A percentile compares a stretch with the other conserved stretches of the same genome.
These are phyloP conservation scores for Anaspis maculata DNA, from an alignment of 2,888 invertebrate species.

Conservation along the genomic window DNA sequence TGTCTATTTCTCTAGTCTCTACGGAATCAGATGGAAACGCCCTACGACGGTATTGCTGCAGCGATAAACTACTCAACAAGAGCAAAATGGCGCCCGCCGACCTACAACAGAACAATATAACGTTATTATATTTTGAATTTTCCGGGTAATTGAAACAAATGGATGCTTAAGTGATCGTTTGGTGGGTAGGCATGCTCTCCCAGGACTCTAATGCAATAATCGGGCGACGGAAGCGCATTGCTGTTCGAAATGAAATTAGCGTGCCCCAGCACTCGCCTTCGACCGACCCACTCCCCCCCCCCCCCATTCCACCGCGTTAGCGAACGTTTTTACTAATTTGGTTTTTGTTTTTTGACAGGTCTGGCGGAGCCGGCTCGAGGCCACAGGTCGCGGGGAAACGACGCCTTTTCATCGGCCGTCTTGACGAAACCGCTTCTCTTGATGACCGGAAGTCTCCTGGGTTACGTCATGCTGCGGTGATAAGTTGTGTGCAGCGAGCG, in stretches of 20 bases:
- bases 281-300: no score
- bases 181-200: slow-evolving; percentile 10
- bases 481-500: no score
- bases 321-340: no score
- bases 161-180: slow-evolving; percentile 17
- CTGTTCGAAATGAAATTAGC: background rate
- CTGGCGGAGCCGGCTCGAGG: slow-evolving; percentile 41
- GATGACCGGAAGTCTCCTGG: slow-evolving; percentile 9
- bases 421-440: slow-evolving; percentile 13
- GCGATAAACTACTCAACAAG: no score
- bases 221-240: background rate
- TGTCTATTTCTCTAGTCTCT: no score
- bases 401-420: slow-evolving; percentile 24
- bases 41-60: no score
- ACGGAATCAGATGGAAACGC: no score
- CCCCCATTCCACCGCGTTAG: no score
- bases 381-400: slow-evolving; percentile 33
- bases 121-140: slow-evolving; percentile 16
- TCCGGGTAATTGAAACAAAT: slow-evolving; percentile 19
- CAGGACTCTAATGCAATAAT: slow-evolving; percentile 11
- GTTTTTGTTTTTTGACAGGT: slow-evolving; percentile 27
- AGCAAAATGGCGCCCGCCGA: no score
- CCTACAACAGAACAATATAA: slow-evolving; percentile 5
- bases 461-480: no score
- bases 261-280: no score